A percentile compares a stretch with the other conserved stretches of the same genome.
These are phyloP conservation scores for Drosophila leontia DNA, from an alignment of 1,140 invertebrate genomes.

Conservation along the genomic window DNA sequence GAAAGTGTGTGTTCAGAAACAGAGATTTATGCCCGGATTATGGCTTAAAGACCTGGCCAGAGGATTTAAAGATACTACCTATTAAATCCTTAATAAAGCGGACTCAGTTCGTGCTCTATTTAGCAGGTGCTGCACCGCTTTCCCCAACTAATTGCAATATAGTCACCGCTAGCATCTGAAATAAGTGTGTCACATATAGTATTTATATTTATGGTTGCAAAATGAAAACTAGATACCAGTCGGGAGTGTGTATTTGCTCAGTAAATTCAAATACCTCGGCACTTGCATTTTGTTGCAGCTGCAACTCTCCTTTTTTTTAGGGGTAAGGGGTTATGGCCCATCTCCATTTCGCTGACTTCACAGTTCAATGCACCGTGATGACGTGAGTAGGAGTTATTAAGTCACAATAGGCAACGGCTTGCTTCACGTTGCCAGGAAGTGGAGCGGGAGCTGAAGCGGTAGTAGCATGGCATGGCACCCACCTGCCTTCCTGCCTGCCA, in stretches of 20 bases:
- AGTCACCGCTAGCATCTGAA: slow-evolving; percentile 10
- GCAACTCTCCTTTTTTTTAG: slow-evolving; percentile 3
- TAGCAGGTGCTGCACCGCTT: background rate
- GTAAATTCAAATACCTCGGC: slow-evolving; percentile 21
- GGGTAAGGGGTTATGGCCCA: slow-evolving; percentile 7
- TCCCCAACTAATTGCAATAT: slow-evolving; percentile 34
- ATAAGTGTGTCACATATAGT: slow-evolving; percentile 18
- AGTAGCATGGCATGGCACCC: background rate
- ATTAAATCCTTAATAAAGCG: slow-evolving; percentile 28
- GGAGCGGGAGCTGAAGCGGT: slow-evolving; percentile 1
- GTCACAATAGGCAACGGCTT: slow-evolving; percentile 72
- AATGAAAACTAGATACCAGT: slow-evolving; percentile 32
- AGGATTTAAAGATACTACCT: slow-evolving; percentile 23
- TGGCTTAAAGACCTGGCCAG: slow-evolving; percentile 36
- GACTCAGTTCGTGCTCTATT: slow-evolving; percentile 26
- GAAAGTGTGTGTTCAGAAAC: slow-evolving; percentile 30
- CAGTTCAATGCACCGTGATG: slow-evolving; percentile 74
- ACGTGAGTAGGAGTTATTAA: slow-evolving; percentile 81
- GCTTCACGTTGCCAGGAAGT: slow-evolving; percentile 39
- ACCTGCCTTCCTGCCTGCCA: slow-evolving; percentile 10
- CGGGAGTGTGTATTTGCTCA: slow-evolving; percentile 11
- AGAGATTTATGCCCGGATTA: slow-evolving; percentile 53
- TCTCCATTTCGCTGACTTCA: slow-evolving; percentile 18
- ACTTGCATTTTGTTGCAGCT: slow-evolving; percentile 3
- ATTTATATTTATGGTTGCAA: slow-evolving; percentile 21